phyloP scores from a whole-genome alignment of 2,888 invertebrate species.

The Aphelenchoides bicaudatus region DNA sequence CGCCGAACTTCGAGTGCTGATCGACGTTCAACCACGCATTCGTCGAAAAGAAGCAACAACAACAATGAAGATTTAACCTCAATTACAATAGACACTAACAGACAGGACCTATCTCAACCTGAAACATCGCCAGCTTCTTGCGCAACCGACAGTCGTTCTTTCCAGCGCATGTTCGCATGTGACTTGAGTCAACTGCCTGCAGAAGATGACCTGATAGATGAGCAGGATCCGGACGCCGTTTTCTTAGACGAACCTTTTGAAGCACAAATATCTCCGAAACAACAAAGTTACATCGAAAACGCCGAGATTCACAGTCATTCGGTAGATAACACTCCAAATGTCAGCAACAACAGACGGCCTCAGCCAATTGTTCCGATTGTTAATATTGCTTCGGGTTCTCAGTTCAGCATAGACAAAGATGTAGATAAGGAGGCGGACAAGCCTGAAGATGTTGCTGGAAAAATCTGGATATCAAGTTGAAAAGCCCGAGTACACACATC shows the following conservation, averaged over 20 bases:
- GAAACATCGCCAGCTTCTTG: constrained; percentile 7
- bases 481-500: background rate
- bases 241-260: constrained; percentile 11
- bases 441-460: background rate
- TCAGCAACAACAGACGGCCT: background rate
- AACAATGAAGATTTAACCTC: constrained; percentile 15
- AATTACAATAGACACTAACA: constrained; percentile 13
- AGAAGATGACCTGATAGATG: constrained; percentile 39
- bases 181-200: constrained; percentile 54
- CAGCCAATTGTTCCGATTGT: background rate
- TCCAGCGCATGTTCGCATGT: constrained; percentile 53
- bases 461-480: background rate
- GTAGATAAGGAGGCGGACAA: constrained; percentile 1
- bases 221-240: constrained; percentile 16
- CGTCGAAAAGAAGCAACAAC: background rate
- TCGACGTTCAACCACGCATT: constrained; percentile 13
- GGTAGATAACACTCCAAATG: background rate
- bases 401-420: constrained; percentile 10
- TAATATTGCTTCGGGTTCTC: background rate
- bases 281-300: background rate
- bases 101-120: background rate
- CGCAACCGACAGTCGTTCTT: constrained; percentile 30
- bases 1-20: constrained; percentile 10
- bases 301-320: constrained; percentile 5
- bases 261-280: background rate